Evolutionary conservation across 2,888 invertebrate genomes (phyloP), one percentile per base, ranked within the genome.

Genomic region (Calameuta pallipes): DNA sequence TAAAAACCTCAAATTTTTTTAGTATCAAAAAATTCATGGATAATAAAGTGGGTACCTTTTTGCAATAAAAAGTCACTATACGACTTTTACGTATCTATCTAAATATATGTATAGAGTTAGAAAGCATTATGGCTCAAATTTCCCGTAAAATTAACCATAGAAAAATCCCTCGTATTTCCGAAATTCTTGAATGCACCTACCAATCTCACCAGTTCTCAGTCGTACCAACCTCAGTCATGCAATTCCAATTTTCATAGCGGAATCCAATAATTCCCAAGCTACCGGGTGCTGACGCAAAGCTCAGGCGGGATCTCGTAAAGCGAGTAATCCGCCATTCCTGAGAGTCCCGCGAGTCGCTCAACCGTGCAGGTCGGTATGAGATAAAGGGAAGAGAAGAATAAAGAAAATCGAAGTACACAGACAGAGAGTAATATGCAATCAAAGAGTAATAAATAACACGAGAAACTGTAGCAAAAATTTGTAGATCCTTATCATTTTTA

Each of bases 231-330:
- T 23, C 41, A 15, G 41, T 34, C 71, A 34, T 71, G 12, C 71
- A 15, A 71, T 71, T 71, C 12, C 71, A 31, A 71, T 71, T 71
- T 71, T 71, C 71, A 71, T 71, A 71, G 33, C 31, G 15, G 31
- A 71, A 71, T 71, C 71, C 71, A 71, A 71, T 71, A 71, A 71
- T 30, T 71, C 31, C 31, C 71, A 34, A 71, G 71, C 71, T 34
- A 12, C 71, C 33, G 31, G 33, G 31, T 71, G 71, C 71, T 71
- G 71, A 34, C 71, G 71, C 33, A 71, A 71, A 71, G 33, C 71
- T 34, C 71, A 34, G 31, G 31, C 9, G 30, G 71, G 71, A 71
- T 71, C 71, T 71, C 71, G 71, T 71, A 71, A 71, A 71, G 71
- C 71, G 71, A 71, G 33, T 71, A 71, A 71, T 71, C 71, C 71